A percentile compares a stretch with the other conserved stretches of the same genome.
These are phyloP conservation scores for Ceyx melanurus DNA, from an alignment of 2,113 vertebrate genomes.

Conservation along the genomic window DNA sequence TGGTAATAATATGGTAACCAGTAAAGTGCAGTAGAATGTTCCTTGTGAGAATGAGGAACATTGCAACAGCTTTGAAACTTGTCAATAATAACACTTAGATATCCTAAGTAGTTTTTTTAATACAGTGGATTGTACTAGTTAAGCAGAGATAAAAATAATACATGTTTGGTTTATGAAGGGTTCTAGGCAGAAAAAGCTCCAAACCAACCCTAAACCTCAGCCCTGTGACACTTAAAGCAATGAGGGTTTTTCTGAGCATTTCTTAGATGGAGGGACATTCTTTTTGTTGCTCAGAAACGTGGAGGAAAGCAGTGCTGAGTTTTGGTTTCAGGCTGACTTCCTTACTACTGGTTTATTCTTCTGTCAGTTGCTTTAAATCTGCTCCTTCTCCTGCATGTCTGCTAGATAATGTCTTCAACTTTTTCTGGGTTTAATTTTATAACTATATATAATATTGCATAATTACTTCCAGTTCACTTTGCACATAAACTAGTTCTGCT, in stretches of 20 bases:
- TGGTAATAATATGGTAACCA: background rate
- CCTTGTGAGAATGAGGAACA: background rate
- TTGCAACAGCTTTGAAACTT: background rate
- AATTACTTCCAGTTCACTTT: background rate
- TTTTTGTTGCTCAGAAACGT: background rate
- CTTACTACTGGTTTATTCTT: background rate
- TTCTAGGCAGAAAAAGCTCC: background rate
- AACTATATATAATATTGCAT: background rate
- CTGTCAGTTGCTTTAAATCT: background rate
- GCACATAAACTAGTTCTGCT: background rate
- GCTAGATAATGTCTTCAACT: background rate
- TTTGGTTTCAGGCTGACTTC: background rate
- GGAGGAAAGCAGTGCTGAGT: background rate
- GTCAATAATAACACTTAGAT: background rate
- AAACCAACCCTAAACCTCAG: background rate
- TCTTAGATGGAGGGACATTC: background rate
- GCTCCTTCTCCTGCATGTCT: fast-evolving
- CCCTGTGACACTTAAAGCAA: background rate
- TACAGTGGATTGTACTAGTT: background rate
- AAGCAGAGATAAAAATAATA: background rate
- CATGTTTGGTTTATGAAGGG: background rate
- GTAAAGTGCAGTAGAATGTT: background rate
- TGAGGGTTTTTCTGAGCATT: background rate
- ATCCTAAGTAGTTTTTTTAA: background rate
- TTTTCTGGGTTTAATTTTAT: background rate